A percentile compares a stretch with the other conserved stretches of the same genome.
These are phyloP conservation scores for Phorcus lineatus DNA, from an alignment of 2,888 invertebrate genomes.

Conservation along the genomic window DNA sequence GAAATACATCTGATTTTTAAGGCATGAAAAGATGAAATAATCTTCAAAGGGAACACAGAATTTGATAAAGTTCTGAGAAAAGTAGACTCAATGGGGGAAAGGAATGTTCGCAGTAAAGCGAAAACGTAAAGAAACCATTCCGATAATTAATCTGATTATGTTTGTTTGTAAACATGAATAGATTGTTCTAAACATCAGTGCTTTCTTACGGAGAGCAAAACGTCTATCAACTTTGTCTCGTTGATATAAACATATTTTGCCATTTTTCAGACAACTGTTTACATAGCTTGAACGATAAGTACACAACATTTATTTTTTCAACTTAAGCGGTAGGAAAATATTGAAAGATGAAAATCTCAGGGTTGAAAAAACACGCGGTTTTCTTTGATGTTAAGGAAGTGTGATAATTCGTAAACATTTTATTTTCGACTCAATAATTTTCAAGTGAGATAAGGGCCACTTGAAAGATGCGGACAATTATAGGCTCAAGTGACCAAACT, in stretches of 20 bases:
- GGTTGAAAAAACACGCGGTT: slow-evolving; percentile 7
- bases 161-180: slow-evolving; percentile 2
- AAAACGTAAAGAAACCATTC: background rate
- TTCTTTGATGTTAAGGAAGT: slow-evolving; percentile 2
- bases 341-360: slow-evolving; percentile 12
- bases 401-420: slow-evolving; percentile 1
- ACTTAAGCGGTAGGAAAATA: background rate
- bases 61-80: no score
- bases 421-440: background rate
- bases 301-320: background rate
- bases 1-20: no score
- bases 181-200: no score
- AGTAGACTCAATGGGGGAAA: no score
- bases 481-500: slow-evolving; percentile 7
- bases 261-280: no score
- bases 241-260: no score
- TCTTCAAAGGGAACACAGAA: no score
- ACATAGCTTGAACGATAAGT: background rate
- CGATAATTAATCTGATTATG: background rate
- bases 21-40: no score
- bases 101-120: no score
- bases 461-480: slow-evolving; percentile 2
- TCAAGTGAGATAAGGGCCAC: slow-evolving; percentile 1
- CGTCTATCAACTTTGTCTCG: no score
- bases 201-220: no score